A percentile compares a stretch with the other conserved stretches of the same genome.
Conservation (phyloP, 2,888 invertebrate species). For the Meghimatium bilineatum region DNA sequence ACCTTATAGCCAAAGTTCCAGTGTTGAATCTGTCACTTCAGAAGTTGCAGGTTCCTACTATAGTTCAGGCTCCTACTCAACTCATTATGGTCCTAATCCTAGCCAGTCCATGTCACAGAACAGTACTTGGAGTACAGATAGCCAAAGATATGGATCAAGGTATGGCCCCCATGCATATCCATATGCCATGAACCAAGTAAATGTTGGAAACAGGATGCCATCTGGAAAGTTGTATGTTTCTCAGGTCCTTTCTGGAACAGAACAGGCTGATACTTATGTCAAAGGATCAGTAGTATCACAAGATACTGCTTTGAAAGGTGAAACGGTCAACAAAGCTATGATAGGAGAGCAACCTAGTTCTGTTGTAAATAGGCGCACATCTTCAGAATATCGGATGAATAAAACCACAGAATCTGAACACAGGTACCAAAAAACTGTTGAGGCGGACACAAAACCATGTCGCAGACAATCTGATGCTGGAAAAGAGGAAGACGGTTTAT, state of each 20-base stretch:
- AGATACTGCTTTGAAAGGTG: neutral
- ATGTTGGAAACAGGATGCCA: neutral
- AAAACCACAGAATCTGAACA: slow-evolving; percentile 8
- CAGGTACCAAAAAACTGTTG: neutral
- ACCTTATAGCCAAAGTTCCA: slow-evolving; percentile 1
- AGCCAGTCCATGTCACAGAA: slow-evolving; percentile 24
- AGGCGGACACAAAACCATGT: slow-evolving; percentile 1
- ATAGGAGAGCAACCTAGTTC: neutral
- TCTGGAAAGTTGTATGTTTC: neutral
- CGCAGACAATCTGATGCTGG: slow-evolving; percentile 1
- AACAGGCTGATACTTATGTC: neutral
- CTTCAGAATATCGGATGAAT: neutral
- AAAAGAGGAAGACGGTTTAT: neutral
- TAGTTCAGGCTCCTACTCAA: slow-evolving; percentile 22
- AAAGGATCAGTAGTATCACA: slow-evolving; percentile 15
- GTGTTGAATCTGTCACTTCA: neutral
- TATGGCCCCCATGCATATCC: slow-evolving; percentile 24
- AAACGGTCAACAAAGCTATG: neutral
- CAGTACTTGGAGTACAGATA: slow-evolving; percentile 10
- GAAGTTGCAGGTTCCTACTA: slow-evolving; percentile 25
- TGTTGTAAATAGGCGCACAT: slow-evolving; percentile 4
- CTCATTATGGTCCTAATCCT: slow-evolving; percentile 30
- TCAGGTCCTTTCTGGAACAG: neutral
- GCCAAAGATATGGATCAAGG: slow-evolving; percentile 26
- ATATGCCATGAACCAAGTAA: neutral